Conservation (phyloP, 2,888 invertebrate species). For the Smittia aterrima region DNA sequence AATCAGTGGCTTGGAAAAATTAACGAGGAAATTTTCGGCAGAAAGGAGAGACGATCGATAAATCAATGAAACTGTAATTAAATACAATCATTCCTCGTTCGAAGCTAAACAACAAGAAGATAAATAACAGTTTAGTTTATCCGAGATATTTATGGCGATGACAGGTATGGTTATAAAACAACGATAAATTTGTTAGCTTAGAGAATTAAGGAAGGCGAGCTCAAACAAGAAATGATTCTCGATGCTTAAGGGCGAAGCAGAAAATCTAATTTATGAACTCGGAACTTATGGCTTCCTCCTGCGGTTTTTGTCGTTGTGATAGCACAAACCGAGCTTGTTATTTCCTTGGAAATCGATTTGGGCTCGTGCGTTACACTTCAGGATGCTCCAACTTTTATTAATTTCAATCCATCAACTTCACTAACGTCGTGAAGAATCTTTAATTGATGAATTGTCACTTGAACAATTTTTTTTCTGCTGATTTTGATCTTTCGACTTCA, state of each 20-base stretch:
- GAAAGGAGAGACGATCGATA: neutral
- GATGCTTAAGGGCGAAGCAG: neutral
- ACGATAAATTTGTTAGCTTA: constrained; percentile 13
- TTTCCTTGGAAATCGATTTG: neutral
- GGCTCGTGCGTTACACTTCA: neutral
- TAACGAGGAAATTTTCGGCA: neutral
- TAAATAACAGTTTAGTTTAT: constrained; percentile 21
- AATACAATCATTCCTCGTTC: constrained; percentile 9
- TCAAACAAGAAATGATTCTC: neutral
- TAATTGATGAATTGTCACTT: constrained; percentile 4
- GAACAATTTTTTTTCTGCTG: neutral
- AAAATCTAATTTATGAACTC: neutral
- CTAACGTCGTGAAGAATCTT: neutral
- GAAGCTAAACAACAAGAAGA: neutral
- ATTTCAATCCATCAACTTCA: constrained; percentile 10
- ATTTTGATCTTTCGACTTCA: neutral
- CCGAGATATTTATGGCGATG: constrained; percentile 7
- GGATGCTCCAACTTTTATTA: neutral
- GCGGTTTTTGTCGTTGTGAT: neutral
- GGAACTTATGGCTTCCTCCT: neutral
- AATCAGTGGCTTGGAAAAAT: neutral
- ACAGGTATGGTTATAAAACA: neutral
- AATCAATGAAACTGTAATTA: constrained; percentile 2
- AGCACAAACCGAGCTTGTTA: neutral
- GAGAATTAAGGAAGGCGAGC: neutral